Evolutionary conservation across 2,797 vertebrate species (phyloP).

Genomic region (Peromyscus aztecus): DNA sequence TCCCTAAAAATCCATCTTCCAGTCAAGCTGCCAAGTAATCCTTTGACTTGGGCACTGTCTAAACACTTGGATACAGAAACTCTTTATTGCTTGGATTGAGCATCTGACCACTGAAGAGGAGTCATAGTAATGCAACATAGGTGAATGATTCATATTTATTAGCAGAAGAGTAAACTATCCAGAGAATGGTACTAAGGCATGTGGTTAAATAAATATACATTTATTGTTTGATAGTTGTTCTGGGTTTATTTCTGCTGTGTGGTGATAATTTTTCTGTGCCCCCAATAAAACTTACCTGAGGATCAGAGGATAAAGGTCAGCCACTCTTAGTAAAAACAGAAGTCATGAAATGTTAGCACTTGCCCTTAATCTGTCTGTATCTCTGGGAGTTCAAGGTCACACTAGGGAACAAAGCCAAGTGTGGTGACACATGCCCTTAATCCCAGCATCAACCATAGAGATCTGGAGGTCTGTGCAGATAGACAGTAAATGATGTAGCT

Average conservation of each 20-base stretch:
- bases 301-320: no score
- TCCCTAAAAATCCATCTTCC: not conserved
- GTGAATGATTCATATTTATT: not conserved
- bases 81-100: not conserved
- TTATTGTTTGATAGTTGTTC: not conserved
- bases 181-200: not conserved
- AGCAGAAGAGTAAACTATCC: not conserved
- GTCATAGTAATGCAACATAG: not conserved
- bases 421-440: no score
- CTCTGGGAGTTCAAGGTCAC: no score
- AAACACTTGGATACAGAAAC: not conserved
- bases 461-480: no score
- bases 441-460: no score
- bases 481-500: no score
- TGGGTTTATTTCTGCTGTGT: not conserved
- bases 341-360: no score
- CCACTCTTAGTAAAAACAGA: no score
- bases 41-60: not conserved
- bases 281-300: no score
- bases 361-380: no score
- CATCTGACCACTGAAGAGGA: not conserved
- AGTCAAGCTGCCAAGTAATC: not conserved
- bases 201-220: not conserved
- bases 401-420: no score
- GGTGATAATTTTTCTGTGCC: no score